phyloP scores from a whole-genome alignment of 2,888 invertebrate species.

The Morpho helenor region DNA sequence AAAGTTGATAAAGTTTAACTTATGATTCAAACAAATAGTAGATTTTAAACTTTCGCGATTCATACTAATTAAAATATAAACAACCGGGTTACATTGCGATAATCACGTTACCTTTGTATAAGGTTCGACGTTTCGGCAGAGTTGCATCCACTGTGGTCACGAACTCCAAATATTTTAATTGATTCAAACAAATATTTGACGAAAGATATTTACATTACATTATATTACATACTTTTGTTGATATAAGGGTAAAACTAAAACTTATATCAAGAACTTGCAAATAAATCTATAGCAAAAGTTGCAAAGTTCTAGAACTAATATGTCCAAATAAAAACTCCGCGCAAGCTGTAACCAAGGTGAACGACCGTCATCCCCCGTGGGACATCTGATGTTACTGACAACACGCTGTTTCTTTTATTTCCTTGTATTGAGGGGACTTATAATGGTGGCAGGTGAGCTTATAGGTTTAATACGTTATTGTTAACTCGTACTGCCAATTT shows the following conservation, averaged over 20 bases:
- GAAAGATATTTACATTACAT: too few species aligned
- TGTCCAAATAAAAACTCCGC: slow-evolving; percentile 34
- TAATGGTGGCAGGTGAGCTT: slow-evolving; percentile 27
- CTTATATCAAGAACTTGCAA: background rate
- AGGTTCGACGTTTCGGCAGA: too few species aligned
- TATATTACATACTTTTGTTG: too few species aligned
- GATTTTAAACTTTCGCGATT: too few species aligned
- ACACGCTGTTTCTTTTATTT: slow-evolving; percentile 68
- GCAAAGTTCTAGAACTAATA: background rate
- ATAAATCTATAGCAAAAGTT: background rate
- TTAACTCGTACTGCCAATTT: background rate
- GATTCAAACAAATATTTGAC: too few species aligned
- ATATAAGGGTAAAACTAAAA: background rate
- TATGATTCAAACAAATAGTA: too few species aligned
- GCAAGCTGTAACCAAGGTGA: slow-evolving; percentile 46
- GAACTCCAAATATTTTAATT: too few species aligned
- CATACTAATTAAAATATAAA: too few species aligned
- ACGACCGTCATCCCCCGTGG: slow-evolving; percentile 57
- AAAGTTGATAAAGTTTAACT: too few species aligned
- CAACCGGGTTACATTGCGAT: too few species aligned
- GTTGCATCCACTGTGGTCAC: too few species aligned
- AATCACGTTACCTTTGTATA: too few species aligned
- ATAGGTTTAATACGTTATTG: slow-evolving; percentile 17
- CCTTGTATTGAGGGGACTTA: slow-evolving; percentile 42
- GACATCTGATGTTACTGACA: slow-evolving; percentile 76